phyloP scores from a whole-genome alignment of 2,888 invertebrate genomes.

The Synanthedon tipuliformis region DNA sequence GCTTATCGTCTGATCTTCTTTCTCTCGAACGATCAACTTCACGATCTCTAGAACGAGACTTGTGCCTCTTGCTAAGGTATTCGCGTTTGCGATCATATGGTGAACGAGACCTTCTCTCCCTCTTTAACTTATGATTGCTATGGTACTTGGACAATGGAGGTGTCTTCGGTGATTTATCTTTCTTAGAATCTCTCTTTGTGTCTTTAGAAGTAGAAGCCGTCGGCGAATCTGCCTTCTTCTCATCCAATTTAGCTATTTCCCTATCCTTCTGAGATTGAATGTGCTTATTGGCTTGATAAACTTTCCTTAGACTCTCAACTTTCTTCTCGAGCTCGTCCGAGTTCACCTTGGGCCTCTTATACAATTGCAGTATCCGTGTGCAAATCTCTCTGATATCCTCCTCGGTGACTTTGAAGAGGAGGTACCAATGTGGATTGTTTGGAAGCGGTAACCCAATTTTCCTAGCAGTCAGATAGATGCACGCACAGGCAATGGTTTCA shows the following conservation, averaged over 20 bases:
- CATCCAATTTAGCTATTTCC: conserved; percentile 42
- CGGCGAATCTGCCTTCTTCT: conserved; percentile 55
- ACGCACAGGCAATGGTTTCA: conserved; percentile 99
- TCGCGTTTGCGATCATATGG: conserved; percentile 63
- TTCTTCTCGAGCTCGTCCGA: conserved; percentile 59
- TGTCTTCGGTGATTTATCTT: conserved; percentile 62
- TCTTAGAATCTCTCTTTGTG: conserved; percentile 47
- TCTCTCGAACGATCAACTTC: conserved; percentile 52
- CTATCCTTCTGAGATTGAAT: conserved; percentile 50
- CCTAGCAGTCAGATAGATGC: conserved; percentile 94
- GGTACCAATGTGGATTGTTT: conserved; percentile 89
- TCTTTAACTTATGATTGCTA: conserved; percentile 52
- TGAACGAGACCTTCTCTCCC: conserved; percentile 56
- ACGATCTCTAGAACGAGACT: conserved; percentile 57
- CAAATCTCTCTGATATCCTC: conserved; percentile 87
- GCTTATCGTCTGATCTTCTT: conserved; percentile 48
- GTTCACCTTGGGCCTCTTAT: conserved; percentile 83
- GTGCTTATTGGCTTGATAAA: conserved; percentile 61
- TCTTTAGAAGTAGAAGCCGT: conserved; percentile 61
- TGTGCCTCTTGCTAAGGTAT: conserved; percentile 56
- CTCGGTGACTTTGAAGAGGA: conserved; percentile 86
- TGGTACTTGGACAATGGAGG: conserved; percentile 63
- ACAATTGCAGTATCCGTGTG: conserved; percentile 83
- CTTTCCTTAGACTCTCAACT: conserved; percentile 44
- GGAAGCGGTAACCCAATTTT: conserved; percentile 88